Evolutionary conservation across 1,140 invertebrate genomes (phyloP).

Genomic region (Tetragonula clypearis): DNA sequence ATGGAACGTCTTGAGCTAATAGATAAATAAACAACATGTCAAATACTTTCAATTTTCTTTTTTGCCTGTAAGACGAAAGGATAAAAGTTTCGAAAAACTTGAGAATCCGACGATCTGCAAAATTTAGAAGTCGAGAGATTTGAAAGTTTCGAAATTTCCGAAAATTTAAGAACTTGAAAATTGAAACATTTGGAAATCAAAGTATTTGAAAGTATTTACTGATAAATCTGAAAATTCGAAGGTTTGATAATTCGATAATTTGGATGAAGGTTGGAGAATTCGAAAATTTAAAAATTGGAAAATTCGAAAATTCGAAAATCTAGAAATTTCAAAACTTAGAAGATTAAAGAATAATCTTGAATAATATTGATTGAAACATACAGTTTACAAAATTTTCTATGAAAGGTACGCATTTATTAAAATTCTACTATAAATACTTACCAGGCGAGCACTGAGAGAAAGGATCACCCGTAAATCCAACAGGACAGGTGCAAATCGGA

Average conservation of each 20-base stretch:
- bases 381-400: neutral
- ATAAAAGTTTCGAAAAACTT: too few species aligned
- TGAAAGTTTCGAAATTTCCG: neutral
- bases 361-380: neutral
- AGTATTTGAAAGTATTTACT: too few species aligned
- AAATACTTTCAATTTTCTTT: neutral
- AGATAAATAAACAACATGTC: neutral
- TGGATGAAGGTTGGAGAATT: too few species aligned
- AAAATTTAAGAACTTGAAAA: neutral
- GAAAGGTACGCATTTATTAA: neutral
- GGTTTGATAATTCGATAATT: too few species aligned
- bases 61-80: too few species aligned
- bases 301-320: too few species aligned
- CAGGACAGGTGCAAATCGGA: constrained; percentile 87
- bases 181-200: too few species aligned
- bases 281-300: too few species aligned
- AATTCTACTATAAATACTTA: constrained; percentile 64
- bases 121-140: neutral
- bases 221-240: too few species aligned
- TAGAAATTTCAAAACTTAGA: too few species aligned
- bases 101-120: too few species aligned
- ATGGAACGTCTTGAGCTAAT: constrained; percentile 3
- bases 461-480: constrained; percentile 89
- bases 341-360: too few species aligned
- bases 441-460: constrained; percentile 84